These are phyloP conservation scores for Anas platyrhynchos DNA, from an alignment of 2,113 vertebrate species.

Conservation along the genomic window DNA sequence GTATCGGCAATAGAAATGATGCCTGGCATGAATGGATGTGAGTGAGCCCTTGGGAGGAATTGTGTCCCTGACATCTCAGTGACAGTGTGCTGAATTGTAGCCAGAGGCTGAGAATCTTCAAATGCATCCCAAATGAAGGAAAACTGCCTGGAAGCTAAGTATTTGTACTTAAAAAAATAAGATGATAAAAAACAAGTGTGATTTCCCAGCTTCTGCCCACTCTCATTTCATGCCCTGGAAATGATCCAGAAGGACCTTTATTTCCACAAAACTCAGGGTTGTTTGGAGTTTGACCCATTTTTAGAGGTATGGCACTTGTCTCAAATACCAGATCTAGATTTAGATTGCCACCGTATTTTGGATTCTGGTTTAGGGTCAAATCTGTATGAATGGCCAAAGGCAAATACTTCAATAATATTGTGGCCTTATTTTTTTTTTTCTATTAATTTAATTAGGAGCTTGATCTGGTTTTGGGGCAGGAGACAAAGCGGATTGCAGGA, in stretches of 20 bases:
- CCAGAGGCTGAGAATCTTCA: not conserved
- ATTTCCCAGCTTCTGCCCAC: not conserved
- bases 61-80: rapidly evolving
- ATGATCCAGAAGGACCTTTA: not conserved
- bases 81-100: not conserved
- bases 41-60: not conserved
- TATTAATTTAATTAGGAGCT: conserved; percentile 14
- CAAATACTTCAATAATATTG: not conserved
- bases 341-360: not conserved
- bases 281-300: not conserved
- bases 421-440: not conserved
- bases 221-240: not conserved
- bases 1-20: rapidly evolving
- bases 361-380: not conserved
- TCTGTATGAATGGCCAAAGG: not conserved
- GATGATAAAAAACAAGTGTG: not conserved
- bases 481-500: conserved; percentile 18
- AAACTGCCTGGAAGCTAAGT: not conserved
- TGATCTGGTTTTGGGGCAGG: conserved; percentile 34
- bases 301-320: not conserved
- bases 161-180: not conserved
- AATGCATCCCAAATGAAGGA: not conserved
- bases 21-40: not conserved
- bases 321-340: not conserved
- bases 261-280: not conserved